Evolutionary conservation across 1,140 invertebrate species (phyloP).

Genomic region (Acromyrmex echinatior): DNA sequence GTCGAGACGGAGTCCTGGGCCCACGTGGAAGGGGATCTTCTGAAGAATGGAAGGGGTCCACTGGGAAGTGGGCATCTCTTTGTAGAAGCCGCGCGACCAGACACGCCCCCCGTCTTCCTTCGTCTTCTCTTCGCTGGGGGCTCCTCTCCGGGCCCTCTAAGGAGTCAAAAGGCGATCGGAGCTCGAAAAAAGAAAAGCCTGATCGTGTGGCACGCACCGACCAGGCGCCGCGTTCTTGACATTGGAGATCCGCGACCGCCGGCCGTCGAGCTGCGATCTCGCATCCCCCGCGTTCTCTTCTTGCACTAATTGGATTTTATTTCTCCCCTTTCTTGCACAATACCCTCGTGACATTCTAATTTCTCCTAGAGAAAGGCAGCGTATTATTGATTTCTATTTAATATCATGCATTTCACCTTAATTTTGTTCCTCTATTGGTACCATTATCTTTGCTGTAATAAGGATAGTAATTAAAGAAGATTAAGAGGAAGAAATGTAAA

Average conservation of each 20-base stretch:
- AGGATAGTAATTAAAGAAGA: neutral
- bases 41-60: constrained; percentile 78
- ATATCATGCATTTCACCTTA: neutral
- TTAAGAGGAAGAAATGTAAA: neutral
- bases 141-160: constrained; percentile 56
- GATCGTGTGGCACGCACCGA: constrained; percentile 65
- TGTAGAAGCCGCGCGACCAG: constrained; percentile 83
- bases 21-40: constrained; percentile 78
- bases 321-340: neutral
- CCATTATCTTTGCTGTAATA: too few species aligned
- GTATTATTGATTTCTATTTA: neutral
- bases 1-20: constrained; percentile 64
- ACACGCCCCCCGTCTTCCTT: constrained; percentile 82
- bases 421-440: too few species aligned
- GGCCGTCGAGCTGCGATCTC: neutral
- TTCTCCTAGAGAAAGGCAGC: neutral
- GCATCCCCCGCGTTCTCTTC: constrained; percentile 1
- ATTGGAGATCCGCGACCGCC: constrained; percentile 38
- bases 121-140: constrained; percentile 81
- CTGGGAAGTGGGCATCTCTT: constrained; percentile 83
- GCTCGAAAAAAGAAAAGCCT: constrained; percentile 51
- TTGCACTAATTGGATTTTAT: constrained; percentile 36
- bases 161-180: constrained; percentile 65
- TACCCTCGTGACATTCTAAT: constrained; percentile 10
- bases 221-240: constrained; percentile 70